phyloP scores from a whole-genome alignment of 2,113 vertebrate genomes.

The Falcunculus frontatus region DNA sequence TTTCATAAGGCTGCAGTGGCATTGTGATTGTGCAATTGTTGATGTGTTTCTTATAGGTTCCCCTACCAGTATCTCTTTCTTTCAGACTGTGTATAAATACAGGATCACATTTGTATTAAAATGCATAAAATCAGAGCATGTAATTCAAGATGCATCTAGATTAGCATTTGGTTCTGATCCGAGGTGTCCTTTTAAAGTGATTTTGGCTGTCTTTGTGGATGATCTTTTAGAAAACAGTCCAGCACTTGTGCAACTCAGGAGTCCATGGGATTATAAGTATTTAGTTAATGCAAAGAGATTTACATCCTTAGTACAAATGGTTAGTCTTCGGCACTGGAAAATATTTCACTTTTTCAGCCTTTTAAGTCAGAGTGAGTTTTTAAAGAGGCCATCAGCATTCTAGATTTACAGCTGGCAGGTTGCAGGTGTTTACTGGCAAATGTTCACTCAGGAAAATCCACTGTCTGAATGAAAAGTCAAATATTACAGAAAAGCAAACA shows the following conservation, averaged over 20 bases:
- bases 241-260: not conserved
- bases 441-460: conserved; percentile 12
- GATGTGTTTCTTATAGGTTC: not conserved
- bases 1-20: not conserved
- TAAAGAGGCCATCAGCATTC: not conserved
- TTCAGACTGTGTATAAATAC: not conserved
- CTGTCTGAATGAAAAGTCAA: not conserved
- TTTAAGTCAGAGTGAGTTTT: conserved; percentile 13
- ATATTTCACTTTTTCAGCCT: not conserved
- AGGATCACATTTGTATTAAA: not conserved
- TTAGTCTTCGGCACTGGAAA: conserved; percentile 30
- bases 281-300: conserved; percentile 37
- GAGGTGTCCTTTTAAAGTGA: not conserved
- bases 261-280: not conserved
- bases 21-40: not conserved
- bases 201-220: not conserved
- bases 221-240: not conserved
- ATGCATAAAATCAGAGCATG: not conserved
- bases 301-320: not conserved
- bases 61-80: not conserved
- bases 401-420: conserved; percentile 27
- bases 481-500: not conserved
- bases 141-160: not conserved
- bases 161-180: not conserved
- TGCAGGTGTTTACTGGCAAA: conserved; percentile 25